Evolutionary conservation across 2,888 invertebrate genomes (phyloP), one percentile per base, ranked within the genome.

Genomic region (Saturnia pavonia): DNA sequence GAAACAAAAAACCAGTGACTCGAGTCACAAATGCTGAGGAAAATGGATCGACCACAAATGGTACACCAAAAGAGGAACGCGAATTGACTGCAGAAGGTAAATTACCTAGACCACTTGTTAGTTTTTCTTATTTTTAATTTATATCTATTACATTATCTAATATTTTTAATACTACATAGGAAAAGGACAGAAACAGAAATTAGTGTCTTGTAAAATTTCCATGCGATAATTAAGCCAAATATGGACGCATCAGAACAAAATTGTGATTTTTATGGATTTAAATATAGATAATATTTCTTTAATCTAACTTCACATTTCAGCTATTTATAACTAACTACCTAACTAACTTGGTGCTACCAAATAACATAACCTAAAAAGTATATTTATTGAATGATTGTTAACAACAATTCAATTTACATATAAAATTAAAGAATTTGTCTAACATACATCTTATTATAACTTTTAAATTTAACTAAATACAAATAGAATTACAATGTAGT

Each of bases 51-150:
- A 91, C 91, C 71, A 89, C 94, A 40, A 87, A 91, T 77, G 91
- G 91, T 42, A 83, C 83, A 67, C 79, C 74, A 7, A 87, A 86
- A 80, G 93, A 92, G 71, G 87, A 96, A 90, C 91, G 96, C 73
- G 96, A 95, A 76, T 89, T 96, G 60, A 97, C 96, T 81, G 96
- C 95, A 51, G 97, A 97, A 94, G 96, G 96, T 96, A 94, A 80
- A 72, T 73, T 75, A 63, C 1, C 43, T 43, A 14, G 43, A 42
- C 9, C n/a, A 43, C 9, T 43, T 25, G 25, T 27, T 22, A 6
- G 14, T 16, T 9, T n/a, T 16, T 27, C 6, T 45, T n/a, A 40
- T 12, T 48, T 12, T 63, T 48, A 48, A 11, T 8, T 40, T 14
- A 19, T 51, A 51, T 51, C 14, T 51, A 51, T 51, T 16, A 51